Evolutionary conservation across 2,888 invertebrate species (phyloP).

Genomic region (Syrista parreyssii): DNA sequence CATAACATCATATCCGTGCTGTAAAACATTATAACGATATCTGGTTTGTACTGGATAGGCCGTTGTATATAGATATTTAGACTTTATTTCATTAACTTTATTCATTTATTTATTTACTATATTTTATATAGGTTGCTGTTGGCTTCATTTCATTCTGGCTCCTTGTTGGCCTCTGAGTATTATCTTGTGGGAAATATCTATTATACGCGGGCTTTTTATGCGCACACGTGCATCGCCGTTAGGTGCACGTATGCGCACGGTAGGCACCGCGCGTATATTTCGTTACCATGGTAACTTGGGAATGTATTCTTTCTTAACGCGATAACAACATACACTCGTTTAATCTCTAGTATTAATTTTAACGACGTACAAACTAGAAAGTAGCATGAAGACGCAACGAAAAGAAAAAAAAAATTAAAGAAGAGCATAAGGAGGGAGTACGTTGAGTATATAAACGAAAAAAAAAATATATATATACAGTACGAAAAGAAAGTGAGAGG

Average conservation of each 20-base stretch:
- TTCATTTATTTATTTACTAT: slow-evolving; percentile 29
- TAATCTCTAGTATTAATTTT: slow-evolving; percentile 22
- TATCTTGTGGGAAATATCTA: slow-evolving; percentile 14
- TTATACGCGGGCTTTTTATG: not conserved
- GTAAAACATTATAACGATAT: slow-evolving; percentile 46
- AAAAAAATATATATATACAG: too few species aligned
- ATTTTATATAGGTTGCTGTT: slow-evolving; percentile 21
- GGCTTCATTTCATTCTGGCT: slow-evolving; percentile 15
- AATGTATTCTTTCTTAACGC: slow-evolving; percentile 23
- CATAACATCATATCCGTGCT: slow-evolving; percentile 57
- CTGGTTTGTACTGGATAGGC: slow-evolving; percentile 62
- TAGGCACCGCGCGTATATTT: not conserved
- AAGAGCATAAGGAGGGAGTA: not conserved
- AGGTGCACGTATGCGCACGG: not conserved
- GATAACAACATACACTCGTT: not conserved
- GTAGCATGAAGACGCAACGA: slow-evolving; percentile 30
- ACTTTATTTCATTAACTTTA: slow-evolving; percentile 30
- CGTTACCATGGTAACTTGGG: slow-evolving; percentile 26
- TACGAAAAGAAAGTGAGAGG: too few species aligned
- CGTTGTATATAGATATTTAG: slow-evolving; percentile 35
- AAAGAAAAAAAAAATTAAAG: not conserved
- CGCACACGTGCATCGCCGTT: not conserved
- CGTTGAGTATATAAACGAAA: not conserved
- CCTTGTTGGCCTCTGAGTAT: slow-evolving; percentile 25
- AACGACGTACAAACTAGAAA: slow-evolving; percentile 31